Base-by-base conservation (phyloP, 2,797 vertebrate genomes). In the Pelobates cultripes region DNA sequence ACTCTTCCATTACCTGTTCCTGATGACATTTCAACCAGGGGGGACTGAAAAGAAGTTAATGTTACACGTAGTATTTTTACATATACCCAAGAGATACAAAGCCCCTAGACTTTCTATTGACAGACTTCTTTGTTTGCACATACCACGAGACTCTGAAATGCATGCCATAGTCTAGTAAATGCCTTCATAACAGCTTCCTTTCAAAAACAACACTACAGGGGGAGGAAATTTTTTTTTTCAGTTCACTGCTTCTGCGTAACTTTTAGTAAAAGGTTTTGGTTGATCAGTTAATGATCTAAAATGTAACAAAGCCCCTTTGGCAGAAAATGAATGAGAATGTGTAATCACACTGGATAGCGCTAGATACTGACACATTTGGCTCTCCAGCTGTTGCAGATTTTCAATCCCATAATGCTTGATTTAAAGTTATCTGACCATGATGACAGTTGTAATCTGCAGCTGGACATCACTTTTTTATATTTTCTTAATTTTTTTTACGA, bases 121-220 rank as follows among this genome's bases (percentile, higher is more conserved):
- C 70, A 78, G 81, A 43, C 61, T 69, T 67, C 76, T 83, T 83
- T 83, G 81, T 83, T 74, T 69, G 81, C 64, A 74, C 81, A 83
- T 83, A 83, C 75, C 70, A 74, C 75, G 55, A 57, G 80, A 82
- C 75, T 73, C 81, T 78, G 81, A 78, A 77, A 83, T 83, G 70
- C 66, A 73, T 66, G 66, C 70, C 81, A 63, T 78, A 66, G 64
- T 66, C 70, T 60, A 69, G 70, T 77, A 83, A 74, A 73, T 69
- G 70, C 72, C 81, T 83, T 76, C 70, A 83, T 83, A 83, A 63
- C 81, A 73, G 64, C 64, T 83, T 78, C 75, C 81, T 83, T 83
- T 83, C 76, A 78, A 78, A 78, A 71, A 83, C 61, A 78, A 71
- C 75, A 61, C 60, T 67, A 76, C 75, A 72, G 75, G 67, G 70